Base-by-base conservation (phyloP, 2,797 vertebrate species). In the Melanotaenia maccullochi region DNA sequence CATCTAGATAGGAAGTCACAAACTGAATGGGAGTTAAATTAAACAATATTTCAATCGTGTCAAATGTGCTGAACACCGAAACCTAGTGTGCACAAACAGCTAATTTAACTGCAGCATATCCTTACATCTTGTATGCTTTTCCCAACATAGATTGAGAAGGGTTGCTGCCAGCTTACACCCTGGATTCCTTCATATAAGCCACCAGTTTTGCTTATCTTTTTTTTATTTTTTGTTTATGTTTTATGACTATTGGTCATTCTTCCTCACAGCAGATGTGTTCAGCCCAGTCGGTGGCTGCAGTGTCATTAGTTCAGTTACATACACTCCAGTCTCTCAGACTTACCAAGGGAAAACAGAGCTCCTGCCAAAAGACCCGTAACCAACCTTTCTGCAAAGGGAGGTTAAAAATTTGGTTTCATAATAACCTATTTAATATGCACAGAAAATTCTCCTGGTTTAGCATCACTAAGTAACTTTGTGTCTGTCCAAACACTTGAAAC, bases 311-410 rank as follows among this genome's bases (percentile, higher is more conserved):
- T 85, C 63, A 81, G 66, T 74, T 75, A 65, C 79, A 88, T 79
- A 69, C 84, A 88, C 81, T 80, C 57, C 75, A 85, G 73, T 77
- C 76, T 64, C 63, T 81, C 33, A 71, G 69, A 90, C 85, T 90
- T 86, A 90, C 85, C 87, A 62, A 70, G 78, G 62, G 69, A 84
- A 84, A 56, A 87, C 76, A 71, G 83, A 83, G 77, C 74, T 85
- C 78, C 72, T 86, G 81, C 62, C 73, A 58, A 84, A 73, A 79
- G 84, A 87, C 71, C 75, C 73, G 12, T 59, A 85, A 87, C 71
- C 89, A 85, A 89, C 76, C 71, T 85, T 89, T 90, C 88, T 89
- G 89, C 74, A 83, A 87, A 84, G 70, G 84, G 82, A 85, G 81
- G 87, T 87, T 82, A 88, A 84, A 90, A 71, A 69, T 81, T 76